Evolutionary conservation across 2,888 invertebrate genomes (phyloP).

Genomic region (Petrolisthes cinctipes): DNA sequence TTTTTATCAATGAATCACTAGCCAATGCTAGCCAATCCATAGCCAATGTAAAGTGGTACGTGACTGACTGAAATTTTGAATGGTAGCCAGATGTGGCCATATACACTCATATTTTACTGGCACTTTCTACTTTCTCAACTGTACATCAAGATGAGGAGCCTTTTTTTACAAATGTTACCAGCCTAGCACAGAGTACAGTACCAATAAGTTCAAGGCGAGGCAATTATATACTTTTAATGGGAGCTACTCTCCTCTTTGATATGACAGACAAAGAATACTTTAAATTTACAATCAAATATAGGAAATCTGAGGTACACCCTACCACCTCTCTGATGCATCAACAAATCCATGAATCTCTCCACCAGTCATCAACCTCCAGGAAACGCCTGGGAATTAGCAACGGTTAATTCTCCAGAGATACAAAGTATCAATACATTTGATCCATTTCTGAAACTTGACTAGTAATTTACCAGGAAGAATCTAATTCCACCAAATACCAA

Average conservation of each 20-base stretch:
- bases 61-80: too few species aligned
- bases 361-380: slow-evolving; percentile 7
- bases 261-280: slow-evolving; percentile 17
- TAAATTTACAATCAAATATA: background rate
- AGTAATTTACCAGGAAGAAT: slow-evolving; percentile 33
- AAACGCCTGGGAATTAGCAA: slow-evolving; percentile 20
- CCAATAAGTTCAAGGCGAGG: slow-evolving; percentile 61
- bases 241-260: slow-evolving; percentile 52
- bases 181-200: slow-evolving; percentile 48
- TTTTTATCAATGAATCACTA: too few species aligned
- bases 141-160: slow-evolving; percentile 38
- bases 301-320: slow-evolving; percentile 34
- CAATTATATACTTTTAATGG: slow-evolving; percentile 55
- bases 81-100: too few species aligned
- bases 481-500: slow-evolving; percentile 38
- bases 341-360: slow-evolving; percentile 46
- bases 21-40: too few species aligned
- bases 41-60: too few species aligned
- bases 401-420: slow-evolving; percentile 25
- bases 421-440: background rate
- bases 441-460: slow-evolving; percentile 15
- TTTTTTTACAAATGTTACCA: slow-evolving; percentile 49
- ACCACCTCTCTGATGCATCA: slow-evolving; percentile 50
- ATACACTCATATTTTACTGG: too few species aligned
- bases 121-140: too few species aligned